phyloP scores from a whole-genome alignment of 2,797 vertebrate genomes.

The Syngnathus acus region DNA sequence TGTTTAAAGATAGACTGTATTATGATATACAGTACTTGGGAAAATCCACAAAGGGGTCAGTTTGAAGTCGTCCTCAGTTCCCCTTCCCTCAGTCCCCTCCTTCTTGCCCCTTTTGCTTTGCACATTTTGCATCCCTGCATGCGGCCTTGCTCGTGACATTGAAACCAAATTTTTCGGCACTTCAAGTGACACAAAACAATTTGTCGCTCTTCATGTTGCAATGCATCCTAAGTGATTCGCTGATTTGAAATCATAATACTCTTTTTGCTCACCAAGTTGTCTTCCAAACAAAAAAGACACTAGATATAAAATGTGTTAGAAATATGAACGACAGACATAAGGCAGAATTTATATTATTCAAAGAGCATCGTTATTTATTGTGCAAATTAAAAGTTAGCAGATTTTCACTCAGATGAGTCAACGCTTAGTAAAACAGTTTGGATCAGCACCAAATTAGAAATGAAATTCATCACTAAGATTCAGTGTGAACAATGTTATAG shows the following conservation, averaged over 20 bases:
- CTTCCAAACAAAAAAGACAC: neutral
- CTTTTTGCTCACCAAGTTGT: neutral
- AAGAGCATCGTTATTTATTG: no score
- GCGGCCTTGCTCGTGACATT: conserved; percentile 17
- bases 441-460: no score
- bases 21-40: conserved; percentile 39
- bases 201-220: conserved; percentile 10
- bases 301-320: neutral
- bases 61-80: conserved; percentile 37
- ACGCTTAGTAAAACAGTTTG: no score
- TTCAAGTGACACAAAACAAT: neutral
- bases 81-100: conserved; percentile 7
- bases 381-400: no score
- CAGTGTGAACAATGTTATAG: no score
- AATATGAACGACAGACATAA: neutral
- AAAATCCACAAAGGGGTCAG: conserved; percentile 67
- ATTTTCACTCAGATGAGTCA: no score
- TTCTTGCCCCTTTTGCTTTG: conserved; percentile 36
- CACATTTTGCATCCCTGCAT: conserved; percentile 39
- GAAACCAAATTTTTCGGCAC: neutral
- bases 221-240: neutral
- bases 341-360: neutral
- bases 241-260: no score
- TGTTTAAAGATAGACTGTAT: conserved; percentile 32
- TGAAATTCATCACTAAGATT: no score